Evolutionary conservation across 2,113 vertebrate species (phyloP).

Genomic region (Anser cygnoides): DNA sequence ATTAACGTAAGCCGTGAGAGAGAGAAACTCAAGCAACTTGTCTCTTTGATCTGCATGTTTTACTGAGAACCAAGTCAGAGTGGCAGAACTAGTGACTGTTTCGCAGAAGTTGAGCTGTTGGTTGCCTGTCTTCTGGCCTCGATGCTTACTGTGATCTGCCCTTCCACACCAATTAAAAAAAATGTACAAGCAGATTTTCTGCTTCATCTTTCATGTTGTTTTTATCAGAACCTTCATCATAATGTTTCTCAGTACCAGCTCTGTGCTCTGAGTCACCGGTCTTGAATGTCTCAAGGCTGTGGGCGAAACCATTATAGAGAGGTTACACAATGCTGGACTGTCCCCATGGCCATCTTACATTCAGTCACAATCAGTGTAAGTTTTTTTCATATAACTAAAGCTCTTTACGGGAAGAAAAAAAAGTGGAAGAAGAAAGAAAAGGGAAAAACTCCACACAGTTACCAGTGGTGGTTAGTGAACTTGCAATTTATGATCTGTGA

Average conservation of each 20-base stretch:
- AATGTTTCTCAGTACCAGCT: background rate
- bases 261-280: background rate
- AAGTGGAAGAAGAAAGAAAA: background rate
- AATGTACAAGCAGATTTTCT: background rate
- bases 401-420: background rate
- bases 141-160: background rate
- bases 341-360: background rate
- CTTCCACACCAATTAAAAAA: background rate
- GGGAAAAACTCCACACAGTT: background rate
- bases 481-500: slow-evolving; percentile 13
- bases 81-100: background rate
- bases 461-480: background rate
- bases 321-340: background rate
- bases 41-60: background rate
- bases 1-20: background rate
- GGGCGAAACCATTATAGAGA: background rate
- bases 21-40: background rate
- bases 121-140: background rate
- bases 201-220: background rate
- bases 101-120: background rate
- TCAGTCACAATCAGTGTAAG: background rate
- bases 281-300: background rate
- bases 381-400: background rate
- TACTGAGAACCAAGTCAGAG: background rate
- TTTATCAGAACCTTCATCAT: background rate